These are phyloP conservation scores for Bombus breviceps DNA, from an alignment of 1,140 invertebrate species.

Conservation along the genomic window DNA sequence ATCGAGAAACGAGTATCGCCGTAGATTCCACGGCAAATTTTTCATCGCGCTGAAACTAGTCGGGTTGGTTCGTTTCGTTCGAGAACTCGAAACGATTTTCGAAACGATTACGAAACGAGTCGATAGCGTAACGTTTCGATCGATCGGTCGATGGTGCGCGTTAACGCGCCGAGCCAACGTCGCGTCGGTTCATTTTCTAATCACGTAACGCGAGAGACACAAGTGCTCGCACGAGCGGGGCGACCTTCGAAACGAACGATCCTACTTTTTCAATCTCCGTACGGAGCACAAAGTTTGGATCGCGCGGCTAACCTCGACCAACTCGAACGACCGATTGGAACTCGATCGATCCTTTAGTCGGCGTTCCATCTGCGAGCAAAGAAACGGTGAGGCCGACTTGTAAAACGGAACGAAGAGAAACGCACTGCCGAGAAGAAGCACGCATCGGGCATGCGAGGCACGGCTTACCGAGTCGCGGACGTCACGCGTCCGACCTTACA, in stretches of 20 bases:
- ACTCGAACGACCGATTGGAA: neutral
- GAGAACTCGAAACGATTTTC: neutral
- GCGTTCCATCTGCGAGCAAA: neutral
- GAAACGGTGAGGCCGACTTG: neutral
- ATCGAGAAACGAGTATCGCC: too few relatives aligned
- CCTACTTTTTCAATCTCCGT: constrained; percentile 29
- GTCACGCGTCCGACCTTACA: constrained; percentile 65
- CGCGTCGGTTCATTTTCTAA: constrained; percentile 28
- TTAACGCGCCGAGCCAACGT: neutral
- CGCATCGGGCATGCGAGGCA: constrained; percentile 66
- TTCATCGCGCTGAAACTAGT: neutral
- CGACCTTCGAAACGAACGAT: constrained; percentile 42
- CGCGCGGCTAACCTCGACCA: neutral
- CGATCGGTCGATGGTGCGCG: too few relatives aligned
- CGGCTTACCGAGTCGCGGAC: constrained; percentile 35
- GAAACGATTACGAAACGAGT: neutral
- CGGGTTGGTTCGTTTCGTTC: neutral
- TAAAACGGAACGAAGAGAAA: neutral
- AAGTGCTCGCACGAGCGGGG: too few relatives aligned
- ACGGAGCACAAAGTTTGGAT: neutral
- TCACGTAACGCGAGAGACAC: constrained; percentile 34
- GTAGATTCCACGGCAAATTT: neutral
- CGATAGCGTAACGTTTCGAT: neutral
- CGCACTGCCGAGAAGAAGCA: too few relatives aligned
- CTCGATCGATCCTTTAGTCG: neutral